Conservation (phyloP, 2,797 vertebrate species). For the Sebastes kiyomatsui region DNA sequence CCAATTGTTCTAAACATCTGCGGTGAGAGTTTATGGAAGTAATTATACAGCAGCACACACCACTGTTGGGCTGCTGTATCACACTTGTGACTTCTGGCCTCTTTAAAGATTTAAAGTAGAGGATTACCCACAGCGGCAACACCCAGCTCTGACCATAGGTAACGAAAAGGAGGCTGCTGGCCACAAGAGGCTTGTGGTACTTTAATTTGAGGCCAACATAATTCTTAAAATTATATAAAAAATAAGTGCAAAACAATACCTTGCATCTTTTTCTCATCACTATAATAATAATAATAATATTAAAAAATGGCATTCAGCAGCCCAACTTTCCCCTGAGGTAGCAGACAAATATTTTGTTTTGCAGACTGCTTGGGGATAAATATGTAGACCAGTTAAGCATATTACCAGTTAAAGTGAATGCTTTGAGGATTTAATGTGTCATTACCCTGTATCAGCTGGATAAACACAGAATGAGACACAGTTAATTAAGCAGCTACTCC, state of each 20-base stretch:
- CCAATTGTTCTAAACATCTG: constrained; percentile 24
- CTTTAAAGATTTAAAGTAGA: constrained; percentile 43
- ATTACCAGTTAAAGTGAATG: not conserved
- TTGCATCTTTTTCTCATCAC: not conserved
- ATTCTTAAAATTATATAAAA: not conserved
- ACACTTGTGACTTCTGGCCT: constrained; percentile 36
- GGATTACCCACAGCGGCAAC: constrained; percentile 35
- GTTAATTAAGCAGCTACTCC: not conserved
- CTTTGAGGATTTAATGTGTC: not conserved
- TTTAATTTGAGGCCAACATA: not conserved
- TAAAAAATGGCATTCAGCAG: too few species aligned
- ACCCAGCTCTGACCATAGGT: not conserved
- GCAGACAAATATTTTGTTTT: not conserved
- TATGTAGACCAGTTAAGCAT: not conserved
- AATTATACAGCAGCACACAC: constrained; percentile 42
- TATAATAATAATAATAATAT: too few species aligned
- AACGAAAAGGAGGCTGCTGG: not conserved
- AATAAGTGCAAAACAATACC: not conserved
- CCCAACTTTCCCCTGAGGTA: too few species aligned
- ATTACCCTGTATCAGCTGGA: not conserved
- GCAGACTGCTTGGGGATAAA: not conserved
- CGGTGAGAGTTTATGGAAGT: constrained; percentile 28
- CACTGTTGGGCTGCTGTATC: constrained; percentile 31
- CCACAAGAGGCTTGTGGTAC: not conserved
- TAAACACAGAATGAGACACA: not conserved